These are phyloP conservation scores for Masnerella sp. DNA, from an alignment of 2,888 invertebrate genomes.

Conservation along the genomic window DNA sequence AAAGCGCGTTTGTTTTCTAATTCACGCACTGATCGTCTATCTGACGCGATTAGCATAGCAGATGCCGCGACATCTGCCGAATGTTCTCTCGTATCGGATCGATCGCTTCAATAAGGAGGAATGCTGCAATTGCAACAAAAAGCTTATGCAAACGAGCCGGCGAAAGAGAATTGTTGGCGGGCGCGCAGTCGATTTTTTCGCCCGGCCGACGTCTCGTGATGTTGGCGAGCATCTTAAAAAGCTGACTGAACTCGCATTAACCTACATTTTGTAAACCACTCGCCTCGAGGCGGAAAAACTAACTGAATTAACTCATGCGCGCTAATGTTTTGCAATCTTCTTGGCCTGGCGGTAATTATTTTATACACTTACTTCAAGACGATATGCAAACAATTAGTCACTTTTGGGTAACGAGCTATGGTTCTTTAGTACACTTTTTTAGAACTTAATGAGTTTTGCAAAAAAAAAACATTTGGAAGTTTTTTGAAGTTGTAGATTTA, in stretches of 20 bases:
- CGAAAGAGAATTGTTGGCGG: neutral
- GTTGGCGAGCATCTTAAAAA: constrained; percentile 43
- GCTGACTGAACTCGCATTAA: constrained; percentile 53
- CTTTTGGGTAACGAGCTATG: neutral
- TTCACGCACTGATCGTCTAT: constrained; percentile 45
- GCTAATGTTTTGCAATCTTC: constrained; percentile 54
- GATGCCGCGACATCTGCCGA: constrained; percentile 31
- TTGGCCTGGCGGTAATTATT: constrained; percentile 41
- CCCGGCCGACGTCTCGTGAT: constrained; percentile 28
- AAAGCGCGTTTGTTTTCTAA: constrained; percentile 46
- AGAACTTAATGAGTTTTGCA: too few species aligned
- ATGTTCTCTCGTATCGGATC: constrained; percentile 31
- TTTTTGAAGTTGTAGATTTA: too few species aligned
- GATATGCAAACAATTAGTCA: constrained; percentile 33
- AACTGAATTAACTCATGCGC: constrained; percentile 56
- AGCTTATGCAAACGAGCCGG: constrained; percentile 30
- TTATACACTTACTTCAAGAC: constrained; percentile 36
- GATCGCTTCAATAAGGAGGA: constrained; percentile 35
- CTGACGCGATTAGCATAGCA: constrained; percentile 38
- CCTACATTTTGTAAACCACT: constrained; percentile 56
- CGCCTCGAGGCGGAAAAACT: constrained; percentile 42
- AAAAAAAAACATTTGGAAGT: too few species aligned
- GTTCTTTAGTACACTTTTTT: neutral
- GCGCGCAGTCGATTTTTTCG: constrained; percentile 24
- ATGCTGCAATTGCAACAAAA: constrained; percentile 40